Percentiles rank a stretch among this genome's conserved stretches.
These are phyloP conservation scores for Diogma glabrata DNA, from an alignment of 2,888 invertebrate species.

Conservation along the genomic window DNA sequence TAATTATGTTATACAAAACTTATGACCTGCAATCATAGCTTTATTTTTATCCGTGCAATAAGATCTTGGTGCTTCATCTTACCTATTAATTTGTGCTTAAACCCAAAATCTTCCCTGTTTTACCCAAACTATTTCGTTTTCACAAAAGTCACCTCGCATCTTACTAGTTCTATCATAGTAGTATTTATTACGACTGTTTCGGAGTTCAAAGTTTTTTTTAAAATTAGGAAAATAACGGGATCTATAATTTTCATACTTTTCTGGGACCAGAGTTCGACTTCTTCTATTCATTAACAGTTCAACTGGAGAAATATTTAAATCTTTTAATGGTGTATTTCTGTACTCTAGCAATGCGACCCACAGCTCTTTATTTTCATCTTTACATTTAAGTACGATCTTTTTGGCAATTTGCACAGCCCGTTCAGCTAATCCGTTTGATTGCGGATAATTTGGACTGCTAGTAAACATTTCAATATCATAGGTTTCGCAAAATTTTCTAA, in stretches of 20 bases:
- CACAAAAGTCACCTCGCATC: conserved; percentile 7
- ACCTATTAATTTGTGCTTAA: neutral
- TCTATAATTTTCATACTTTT: conserved; percentile 13
- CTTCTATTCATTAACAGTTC: conserved; percentile 17
- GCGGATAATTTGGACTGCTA: too few relatives aligned
- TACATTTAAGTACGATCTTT: too few relatives aligned
- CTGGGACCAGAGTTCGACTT: conserved; percentile 16
- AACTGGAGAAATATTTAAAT: conserved; percentile 13
- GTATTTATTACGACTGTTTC: too few relatives aligned
- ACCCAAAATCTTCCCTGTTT: conserved; percentile 12
- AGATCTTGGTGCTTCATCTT: neutral
- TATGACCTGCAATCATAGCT: too few relatives aligned
- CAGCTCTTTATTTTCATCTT: too few relatives aligned
- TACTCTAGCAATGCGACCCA: conserved; percentile 17
- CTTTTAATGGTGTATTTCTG: conserved; percentile 16
- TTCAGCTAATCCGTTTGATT: too few relatives aligned
- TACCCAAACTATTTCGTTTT: conserved; percentile 13
- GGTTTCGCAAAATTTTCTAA: neutral
- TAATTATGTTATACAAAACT: too few relatives aligned
- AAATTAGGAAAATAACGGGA: conserved; percentile 6
- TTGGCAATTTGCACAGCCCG: too few relatives aligned
- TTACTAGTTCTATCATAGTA: conserved; percentile 13
- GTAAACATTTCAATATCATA: neutral
- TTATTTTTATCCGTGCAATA: too few relatives aligned
- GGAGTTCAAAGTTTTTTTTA: conserved; percentile 10